These are phyloP conservation scores for Hycleus phaleratus DNA, from an alignment of 1,140 invertebrate species.

Conservation along the genomic window DNA sequence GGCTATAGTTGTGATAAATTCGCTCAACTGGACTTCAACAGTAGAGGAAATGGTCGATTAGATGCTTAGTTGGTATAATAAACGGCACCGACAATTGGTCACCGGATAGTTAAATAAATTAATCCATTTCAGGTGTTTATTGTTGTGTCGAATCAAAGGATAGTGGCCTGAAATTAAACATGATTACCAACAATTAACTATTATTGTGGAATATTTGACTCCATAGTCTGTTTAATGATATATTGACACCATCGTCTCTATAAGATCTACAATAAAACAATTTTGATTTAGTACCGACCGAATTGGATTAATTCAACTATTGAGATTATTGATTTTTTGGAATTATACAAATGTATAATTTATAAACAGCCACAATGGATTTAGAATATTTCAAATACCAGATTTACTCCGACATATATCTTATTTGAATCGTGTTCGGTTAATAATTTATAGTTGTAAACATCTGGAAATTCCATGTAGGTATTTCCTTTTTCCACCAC, in stretches of 20 bases:
- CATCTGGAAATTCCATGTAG: no score
- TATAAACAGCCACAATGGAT: no score
- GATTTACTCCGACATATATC: no score
- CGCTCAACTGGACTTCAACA: conserved; percentile 1
- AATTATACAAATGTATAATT: no score
- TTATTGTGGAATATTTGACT: conserved; percentile 16
- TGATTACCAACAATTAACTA: conserved; percentile 14
- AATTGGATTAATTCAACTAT: no score
- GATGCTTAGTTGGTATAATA: conserved; percentile 18
- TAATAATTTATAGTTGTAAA: no score
- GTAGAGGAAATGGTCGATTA: conserved; percentile 14
- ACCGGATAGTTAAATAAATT: conserved; percentile 19
- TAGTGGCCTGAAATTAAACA: conserved; percentile 18
- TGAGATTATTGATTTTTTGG: no score
- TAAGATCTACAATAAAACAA: no score
- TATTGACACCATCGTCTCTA: conserved; percentile 1
- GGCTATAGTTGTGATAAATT: background rate
- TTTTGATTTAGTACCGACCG: no score
- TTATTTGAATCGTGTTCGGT: no score
- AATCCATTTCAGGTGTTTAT: conserved; percentile 7
- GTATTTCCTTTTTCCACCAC: no score
- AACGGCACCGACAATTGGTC: conserved; percentile 13
- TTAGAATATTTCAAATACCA: no score
- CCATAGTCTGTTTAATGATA: conserved; percentile 11
- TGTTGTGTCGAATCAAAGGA: conserved; percentile 20